These are phyloP conservation scores for Oryzias melastigma DNA, from an alignment of 2,113 vertebrate genomes.

Conservation along the genomic window DNA sequence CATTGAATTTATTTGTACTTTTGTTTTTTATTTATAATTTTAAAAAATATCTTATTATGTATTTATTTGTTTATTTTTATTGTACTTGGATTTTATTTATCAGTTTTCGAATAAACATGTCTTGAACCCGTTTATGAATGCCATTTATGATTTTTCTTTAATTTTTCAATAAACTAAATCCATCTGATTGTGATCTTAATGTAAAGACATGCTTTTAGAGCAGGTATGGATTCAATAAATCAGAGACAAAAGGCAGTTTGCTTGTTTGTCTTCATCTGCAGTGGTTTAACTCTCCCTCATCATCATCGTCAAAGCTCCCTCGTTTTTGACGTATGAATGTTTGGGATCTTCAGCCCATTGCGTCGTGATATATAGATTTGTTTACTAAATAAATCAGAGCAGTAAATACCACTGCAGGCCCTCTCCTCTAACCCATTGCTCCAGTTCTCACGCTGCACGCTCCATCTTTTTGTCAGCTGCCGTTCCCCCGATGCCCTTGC, in stretches of 20 bases:
- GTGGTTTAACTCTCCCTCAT: slow-evolving; percentile 5
- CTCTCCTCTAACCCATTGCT: slow-evolving; percentile 56
- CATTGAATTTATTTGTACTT: slow-evolving; percentile 11
- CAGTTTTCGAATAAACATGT: no score
- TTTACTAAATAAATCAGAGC: slow-evolving; percentile 35
- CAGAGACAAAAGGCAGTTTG: slow-evolving; percentile 47
- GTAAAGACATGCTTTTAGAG: no score
- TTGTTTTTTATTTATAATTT: not conserved
- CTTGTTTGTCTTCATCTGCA: slow-evolving; percentile 36
- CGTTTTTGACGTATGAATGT: not conserved
- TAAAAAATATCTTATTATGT: no score
- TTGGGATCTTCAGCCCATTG: slow-evolving; percentile 11
- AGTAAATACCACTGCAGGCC: slow-evolving; percentile 44
- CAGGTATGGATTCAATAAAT: slow-evolving; percentile 2
- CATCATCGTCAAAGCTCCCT: slow-evolving; percentile 15
- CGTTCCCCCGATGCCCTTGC: slow-evolving; percentile 26
- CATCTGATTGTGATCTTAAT: no score
- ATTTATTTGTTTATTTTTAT: no score
- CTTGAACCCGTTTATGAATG: no score
- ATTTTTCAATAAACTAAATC: no score
- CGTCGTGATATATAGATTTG: slow-evolving; percentile 38
- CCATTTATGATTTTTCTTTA: no score
- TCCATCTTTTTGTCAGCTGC: slow-evolving; percentile 58
- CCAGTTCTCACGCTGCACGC: slow-evolving; percentile 56
- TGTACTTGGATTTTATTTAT: no score